These are phyloP conservation scores for Podilymbus podiceps DNA, from an alignment of 2,113 vertebrate species.

Conservation along the genomic window DNA sequence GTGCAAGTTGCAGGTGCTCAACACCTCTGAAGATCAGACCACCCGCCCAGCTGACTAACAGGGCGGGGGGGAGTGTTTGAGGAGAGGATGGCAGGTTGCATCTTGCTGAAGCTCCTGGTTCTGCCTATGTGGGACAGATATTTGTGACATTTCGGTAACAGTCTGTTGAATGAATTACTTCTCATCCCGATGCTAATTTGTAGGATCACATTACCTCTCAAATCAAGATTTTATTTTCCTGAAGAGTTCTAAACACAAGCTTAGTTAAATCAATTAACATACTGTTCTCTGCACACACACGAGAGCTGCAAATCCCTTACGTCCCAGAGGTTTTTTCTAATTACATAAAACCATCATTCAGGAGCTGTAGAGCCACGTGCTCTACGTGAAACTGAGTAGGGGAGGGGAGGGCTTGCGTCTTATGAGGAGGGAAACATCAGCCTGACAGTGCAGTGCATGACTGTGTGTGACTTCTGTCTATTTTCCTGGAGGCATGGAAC, in stretches of 20 bases:
- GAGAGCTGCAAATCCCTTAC: not conserved
- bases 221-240: slow-evolving; percentile 2
- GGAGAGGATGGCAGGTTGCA: not conserved
- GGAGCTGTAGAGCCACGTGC: not conserved
- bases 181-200: not conserved
- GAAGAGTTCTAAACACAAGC: not conserved
- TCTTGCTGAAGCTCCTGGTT: not conserved
- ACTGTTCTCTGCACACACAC: not conserved
- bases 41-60: not conserved
- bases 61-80: not conserved
- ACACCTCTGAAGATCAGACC: not conserved
- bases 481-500: not conserved
- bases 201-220: not conserved
- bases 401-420: not conserved
- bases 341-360: not conserved
- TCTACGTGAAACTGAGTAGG: not conserved
- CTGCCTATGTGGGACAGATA: not conserved
- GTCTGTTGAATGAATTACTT: not conserved
- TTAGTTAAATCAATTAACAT: not conserved
- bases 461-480: not conserved
- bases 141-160: not conserved
- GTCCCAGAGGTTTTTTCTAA: not conserved
- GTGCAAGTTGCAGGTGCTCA: slow-evolving; percentile 6
- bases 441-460: not conserved
- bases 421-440: not conserved